phyloP scores from a whole-genome alignment of 2,888 invertebrate genomes.

The Fragum whitleyi region DNA sequence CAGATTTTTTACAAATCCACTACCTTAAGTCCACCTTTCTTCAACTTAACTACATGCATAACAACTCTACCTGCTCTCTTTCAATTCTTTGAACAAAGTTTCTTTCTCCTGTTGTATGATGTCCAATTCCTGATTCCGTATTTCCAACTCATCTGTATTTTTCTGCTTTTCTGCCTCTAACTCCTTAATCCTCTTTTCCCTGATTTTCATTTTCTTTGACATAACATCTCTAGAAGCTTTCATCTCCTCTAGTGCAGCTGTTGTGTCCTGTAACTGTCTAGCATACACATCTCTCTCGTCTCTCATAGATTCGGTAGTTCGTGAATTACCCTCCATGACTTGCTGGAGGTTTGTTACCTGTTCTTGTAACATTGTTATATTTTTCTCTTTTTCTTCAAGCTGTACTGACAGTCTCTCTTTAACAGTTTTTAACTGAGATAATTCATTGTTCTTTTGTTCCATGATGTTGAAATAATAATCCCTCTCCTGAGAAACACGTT shows the following conservation, averaged over 20 bases:
- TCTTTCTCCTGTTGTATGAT: conserved; percentile 76
- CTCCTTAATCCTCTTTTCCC: conserved; percentile 75
- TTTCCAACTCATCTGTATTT: conserved; percentile 62
- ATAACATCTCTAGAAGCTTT: conserved; percentile 71
- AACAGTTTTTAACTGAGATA: conserved; percentile 70
- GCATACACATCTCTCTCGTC: conserved; percentile 77
- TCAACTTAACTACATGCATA: no score
- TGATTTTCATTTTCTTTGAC: conserved; percentile 76
- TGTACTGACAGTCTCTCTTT: conserved; percentile 77
- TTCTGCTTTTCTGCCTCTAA: conserved; percentile 74
- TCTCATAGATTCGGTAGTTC: conserved; percentile 70
- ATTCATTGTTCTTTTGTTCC: conserved; percentile 78
- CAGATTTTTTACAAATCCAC: no score
- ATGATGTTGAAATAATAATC: conserved; percentile 78
- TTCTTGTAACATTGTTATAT: conserved; percentile 75
- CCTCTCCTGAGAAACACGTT: conserved; percentile 76
- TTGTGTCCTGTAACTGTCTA: conserved; percentile 72
- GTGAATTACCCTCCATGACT: conserved; percentile 74
- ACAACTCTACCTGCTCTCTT: conserved; percentile 69
- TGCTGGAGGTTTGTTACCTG: conserved; percentile 76
- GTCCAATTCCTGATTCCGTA: conserved; percentile 69
- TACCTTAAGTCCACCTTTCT: no score
- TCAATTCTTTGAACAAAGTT: conserved; percentile 72
- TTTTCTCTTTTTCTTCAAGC: conserved; percentile 81
- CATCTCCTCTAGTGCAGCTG: conserved; percentile 73